Percentiles rank a stretch among this genome's conserved stretches.
These are phyloP conservation scores for Corbicula japonica DNA, from an alignment of 2,888 invertebrate species.

Conservation along the genomic window DNA sequence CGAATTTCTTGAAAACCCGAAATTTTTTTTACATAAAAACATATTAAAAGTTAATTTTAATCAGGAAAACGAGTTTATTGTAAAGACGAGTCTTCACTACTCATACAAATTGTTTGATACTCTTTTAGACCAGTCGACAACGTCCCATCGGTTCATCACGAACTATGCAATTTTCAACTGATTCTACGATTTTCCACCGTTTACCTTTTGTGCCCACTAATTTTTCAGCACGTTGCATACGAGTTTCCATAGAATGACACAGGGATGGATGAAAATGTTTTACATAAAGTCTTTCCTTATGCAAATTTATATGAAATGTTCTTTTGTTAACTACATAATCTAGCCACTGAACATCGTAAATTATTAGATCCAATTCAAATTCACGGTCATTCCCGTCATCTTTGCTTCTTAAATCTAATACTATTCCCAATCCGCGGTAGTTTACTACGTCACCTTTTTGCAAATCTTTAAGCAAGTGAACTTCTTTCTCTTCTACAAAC, in stretches of 20 bases:
- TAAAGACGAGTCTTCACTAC: no score
- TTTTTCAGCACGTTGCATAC: slow-evolving; percentile 2
- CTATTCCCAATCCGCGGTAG: neutral
- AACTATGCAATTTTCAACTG: slow-evolving; percentile 21
- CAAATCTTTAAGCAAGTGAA: slow-evolving; percentile 3
- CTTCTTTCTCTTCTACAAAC: neutral
- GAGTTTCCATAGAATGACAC: slow-evolving; percentile 5
- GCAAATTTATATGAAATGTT: slow-evolving; percentile 8
- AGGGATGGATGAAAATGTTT: slow-evolving; percentile 9
- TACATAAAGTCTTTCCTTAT: slow-evolving; percentile 8
- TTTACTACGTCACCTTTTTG: slow-evolving; percentile 5
- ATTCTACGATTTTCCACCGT: slow-evolving; percentile 9
- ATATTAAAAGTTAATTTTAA: no score
- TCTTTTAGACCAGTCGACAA: no score
- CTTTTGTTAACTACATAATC: no score
- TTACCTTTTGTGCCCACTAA: slow-evolving; percentile 7
- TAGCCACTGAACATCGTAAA: neutral
- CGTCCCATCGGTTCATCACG: no score
- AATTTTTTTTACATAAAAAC: no score
- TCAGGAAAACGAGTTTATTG: no score
- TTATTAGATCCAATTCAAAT: slow-evolving; percentile 10
- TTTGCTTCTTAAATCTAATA: neutral
- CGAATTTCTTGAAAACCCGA: no score
- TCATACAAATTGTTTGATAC: no score
- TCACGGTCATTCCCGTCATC: neutral